Conservation (phyloP, 2,888 invertebrate species). For the Drosophila sordidula region DNA sequence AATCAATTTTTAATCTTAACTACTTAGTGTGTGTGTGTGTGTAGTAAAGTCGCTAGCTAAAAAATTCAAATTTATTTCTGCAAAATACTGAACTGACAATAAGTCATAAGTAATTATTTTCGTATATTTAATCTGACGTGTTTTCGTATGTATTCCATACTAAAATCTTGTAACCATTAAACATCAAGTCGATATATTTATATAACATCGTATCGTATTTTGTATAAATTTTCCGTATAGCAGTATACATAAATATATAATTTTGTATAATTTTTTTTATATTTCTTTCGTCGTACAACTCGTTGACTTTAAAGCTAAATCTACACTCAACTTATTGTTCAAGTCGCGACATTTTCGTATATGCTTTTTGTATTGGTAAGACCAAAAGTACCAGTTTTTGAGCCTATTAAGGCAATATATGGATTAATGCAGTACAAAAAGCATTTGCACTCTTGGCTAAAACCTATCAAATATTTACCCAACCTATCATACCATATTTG, state of each 20-base stretch:
- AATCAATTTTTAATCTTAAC: constrained; percentile 65
- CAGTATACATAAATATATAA: constrained; percentile 12
- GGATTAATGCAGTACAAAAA: background rate
- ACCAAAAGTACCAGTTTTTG: background rate
- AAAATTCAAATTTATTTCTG: constrained; percentile 44
- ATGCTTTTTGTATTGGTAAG: constrained; percentile 8
- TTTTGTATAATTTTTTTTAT: background rate
- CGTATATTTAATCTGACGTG: constrained; percentile 35
- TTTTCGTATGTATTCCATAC: constrained; percentile 65
- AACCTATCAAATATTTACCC: background rate
- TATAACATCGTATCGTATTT: constrained; percentile 41
- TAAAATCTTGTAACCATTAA: constrained; percentile 34
- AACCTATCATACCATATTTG: constrained; percentile 7
- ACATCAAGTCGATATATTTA: constrained; percentile 31
- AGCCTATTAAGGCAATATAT: background rate
- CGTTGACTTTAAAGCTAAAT: background rate
- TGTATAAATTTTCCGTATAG: constrained; percentile 45
- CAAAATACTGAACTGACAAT: constrained; percentile 32
- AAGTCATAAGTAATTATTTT: constrained; percentile 51
- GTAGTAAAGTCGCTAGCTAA: constrained; percentile 55
- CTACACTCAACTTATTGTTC: background rate
- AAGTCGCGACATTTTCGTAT: constrained; percentile 5
- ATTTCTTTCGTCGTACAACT: background rate
- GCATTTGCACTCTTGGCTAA: background rate
- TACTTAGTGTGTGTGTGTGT: constrained; percentile 70